These are phyloP conservation scores for Subacronicta megacephala DNA, from an alignment of 2,888 invertebrate genomes.

Conservation along the genomic window DNA sequence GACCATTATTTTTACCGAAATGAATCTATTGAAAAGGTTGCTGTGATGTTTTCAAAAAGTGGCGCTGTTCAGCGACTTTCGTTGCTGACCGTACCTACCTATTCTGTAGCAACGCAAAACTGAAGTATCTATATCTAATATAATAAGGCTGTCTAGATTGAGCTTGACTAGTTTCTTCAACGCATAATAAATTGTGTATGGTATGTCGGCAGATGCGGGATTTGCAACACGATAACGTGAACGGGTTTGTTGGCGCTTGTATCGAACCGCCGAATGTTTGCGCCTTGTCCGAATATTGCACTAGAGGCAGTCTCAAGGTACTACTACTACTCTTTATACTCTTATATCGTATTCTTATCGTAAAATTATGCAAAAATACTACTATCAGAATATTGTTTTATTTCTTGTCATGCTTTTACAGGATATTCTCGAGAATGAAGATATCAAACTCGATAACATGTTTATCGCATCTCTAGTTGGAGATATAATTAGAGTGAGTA, in stretches of 20 bases:
- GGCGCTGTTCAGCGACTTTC: too few relatives aligned
- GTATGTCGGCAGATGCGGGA: conserved; percentile 93
- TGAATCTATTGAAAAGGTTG: too few relatives aligned
- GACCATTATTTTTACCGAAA: too few relatives aligned
- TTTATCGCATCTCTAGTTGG: conserved; percentile 98
- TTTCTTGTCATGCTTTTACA: conserved; percentile 69
- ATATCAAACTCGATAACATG: conserved; percentile 98
- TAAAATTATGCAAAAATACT: not conserved
- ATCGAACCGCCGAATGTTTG: conserved; percentile 97
- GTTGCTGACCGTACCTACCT: too few relatives aligned
- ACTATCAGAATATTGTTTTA: not conserved
- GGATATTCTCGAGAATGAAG: conserved; percentile 98
- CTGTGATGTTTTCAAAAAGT: too few relatives aligned
- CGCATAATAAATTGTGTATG: conserved; percentile 48
- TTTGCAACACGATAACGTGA: conserved; percentile 96
- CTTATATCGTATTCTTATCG: not conserved
- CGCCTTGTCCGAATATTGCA: conserved; percentile 96
- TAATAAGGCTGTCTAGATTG: too few relatives aligned
- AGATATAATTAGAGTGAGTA: conserved; percentile 97
- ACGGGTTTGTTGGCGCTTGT: conserved; percentile 97
- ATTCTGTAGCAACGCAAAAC: too few relatives aligned
- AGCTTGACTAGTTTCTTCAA: too few relatives aligned
- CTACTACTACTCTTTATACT: conserved; percentile 30
- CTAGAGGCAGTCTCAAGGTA: conserved; percentile 97
- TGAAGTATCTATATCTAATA: too few relatives aligned